These are phyloP conservation scores for Sitophilus oryzae DNA, from an alignment of 1,140 invertebrate species.

Conservation along the genomic window DNA sequence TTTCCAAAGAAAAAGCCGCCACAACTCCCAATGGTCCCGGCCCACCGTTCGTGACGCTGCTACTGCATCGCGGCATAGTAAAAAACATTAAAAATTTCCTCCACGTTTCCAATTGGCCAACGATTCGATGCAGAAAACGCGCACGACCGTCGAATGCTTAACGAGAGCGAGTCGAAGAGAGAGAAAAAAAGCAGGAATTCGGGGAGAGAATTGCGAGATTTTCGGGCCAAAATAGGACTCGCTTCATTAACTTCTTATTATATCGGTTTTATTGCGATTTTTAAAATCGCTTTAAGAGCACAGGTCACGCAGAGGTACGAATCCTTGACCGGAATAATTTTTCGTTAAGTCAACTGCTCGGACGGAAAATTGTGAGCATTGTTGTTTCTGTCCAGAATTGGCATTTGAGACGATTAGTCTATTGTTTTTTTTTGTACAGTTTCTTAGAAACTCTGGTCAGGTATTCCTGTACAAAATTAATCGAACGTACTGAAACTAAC, in stretches of 20 bases:
- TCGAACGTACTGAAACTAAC: too few species aligned
- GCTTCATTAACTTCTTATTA: conserved; percentile 13
- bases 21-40: neutral
- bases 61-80: too few species aligned
- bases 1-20: conserved; percentile 2
- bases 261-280: neutral
- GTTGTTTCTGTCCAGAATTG: too few species aligned
- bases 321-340: neutral
- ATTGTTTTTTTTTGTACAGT: too few species aligned
- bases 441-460: too few species aligned
- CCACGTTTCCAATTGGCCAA: conserved; percentile 31
- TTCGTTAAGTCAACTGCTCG: too few species aligned
- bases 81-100: conserved; percentile 27
- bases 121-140: conserved; percentile 31
- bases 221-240: conserved; percentile 16
- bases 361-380: too few species aligned
- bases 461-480: too few species aligned
- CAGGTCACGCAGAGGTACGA: neutral
- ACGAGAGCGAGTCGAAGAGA: too few species aligned
- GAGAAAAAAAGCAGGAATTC: too few species aligned
- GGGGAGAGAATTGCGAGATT: conserved; percentile 13
- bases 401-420: too few species aligned
- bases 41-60: conserved; percentile 1
- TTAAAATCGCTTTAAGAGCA: neutral
- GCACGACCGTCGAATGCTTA: conserved; percentile 25